These are phyloP conservation scores for Pedetes capensis DNA, from an alignment of 2,113 vertebrate species.

Conservation along the genomic window DNA sequence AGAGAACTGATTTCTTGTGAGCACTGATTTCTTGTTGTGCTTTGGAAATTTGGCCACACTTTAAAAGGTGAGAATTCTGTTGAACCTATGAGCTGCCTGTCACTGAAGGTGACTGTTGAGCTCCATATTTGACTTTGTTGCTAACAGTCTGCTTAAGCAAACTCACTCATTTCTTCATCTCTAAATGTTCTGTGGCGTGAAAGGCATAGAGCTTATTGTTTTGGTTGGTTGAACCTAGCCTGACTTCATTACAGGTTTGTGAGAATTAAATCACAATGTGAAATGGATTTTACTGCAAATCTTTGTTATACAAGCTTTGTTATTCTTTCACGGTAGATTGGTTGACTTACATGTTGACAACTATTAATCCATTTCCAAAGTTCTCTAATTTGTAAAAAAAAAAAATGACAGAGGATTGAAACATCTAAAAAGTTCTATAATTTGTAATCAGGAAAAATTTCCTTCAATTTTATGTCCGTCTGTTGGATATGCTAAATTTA, in stretches of 20 bases:
- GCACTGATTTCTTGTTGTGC: neutral
- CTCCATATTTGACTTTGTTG: too few relatives aligned
- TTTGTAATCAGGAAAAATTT: neutral
- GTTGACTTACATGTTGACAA: neutral
- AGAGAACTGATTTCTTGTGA: neutral
- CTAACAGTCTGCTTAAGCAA: fast-evolving
- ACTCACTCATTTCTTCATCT: neutral
- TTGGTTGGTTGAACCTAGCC: neutral
- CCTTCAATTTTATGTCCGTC: neutral
- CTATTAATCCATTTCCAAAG: neutral
- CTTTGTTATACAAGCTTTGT: neutral
- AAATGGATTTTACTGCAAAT: neutral
- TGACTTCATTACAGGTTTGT: neutral
- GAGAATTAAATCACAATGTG: neutral
- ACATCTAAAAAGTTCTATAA: neutral
- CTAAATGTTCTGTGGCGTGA: neutral
- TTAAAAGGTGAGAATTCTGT: neutral
- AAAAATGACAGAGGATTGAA: neutral
- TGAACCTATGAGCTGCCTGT: neutral
- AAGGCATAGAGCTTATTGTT: neutral
- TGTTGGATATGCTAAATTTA: neutral
- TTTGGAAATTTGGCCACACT: neutral
- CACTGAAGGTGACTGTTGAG: fast-evolving
- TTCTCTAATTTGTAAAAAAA: neutral
- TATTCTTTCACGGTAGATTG: neutral